Base-by-base conservation (phyloP, 2,888 invertebrate genomes). In the Cryptocephalus moraei region DNA sequence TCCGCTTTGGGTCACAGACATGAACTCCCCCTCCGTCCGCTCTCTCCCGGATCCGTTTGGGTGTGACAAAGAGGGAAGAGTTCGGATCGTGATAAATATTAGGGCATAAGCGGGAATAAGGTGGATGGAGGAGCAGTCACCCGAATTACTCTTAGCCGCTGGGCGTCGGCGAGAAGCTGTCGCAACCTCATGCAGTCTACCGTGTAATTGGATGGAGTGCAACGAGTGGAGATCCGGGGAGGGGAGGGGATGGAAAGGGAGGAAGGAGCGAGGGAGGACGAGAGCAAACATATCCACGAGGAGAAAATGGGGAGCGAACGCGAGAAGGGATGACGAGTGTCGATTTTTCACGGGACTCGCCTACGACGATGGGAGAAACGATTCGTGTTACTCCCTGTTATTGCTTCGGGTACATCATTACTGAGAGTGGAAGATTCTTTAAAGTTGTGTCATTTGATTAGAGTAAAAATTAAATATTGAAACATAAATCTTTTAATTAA, bases 171-270 rank as follows among this genome's bases (percentile, higher is more conserved):
- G 67, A 65, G 67, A 68, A 68, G 64, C 68, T 68, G 67, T 68
- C 67, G 66, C 66, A 63, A 66, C 65, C 67, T 68, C 65, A 66
- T 62, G 61, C 65, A 63, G 58, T 63, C 62, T 59, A 66, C 62
- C 68, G 64, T 68, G 67, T 68, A 68, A 68, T 68, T 68, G 68
- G 66, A 68, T 67, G 57, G 66, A 65, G 65, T 63, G 65, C 61
- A 59, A 60, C 59, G 57, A 22, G 22, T 9, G 10, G 31, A 32
- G 60, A 62, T 65, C 65, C 63, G 64, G 63, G 63, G 54, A 55
- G 11, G 12, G 36, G 12, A 12, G 6, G 34, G 9, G 9, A 9
- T n/a, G 9, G 9, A 12, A 36, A 36, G n/a, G 36, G 11, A 4
- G 11, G 6, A 36, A 12, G n/a, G 12, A n/a, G 36, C n/a, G 36